phyloP scores from a whole-genome alignment of 2,888 invertebrate genomes.

The Dione juno region DNA sequence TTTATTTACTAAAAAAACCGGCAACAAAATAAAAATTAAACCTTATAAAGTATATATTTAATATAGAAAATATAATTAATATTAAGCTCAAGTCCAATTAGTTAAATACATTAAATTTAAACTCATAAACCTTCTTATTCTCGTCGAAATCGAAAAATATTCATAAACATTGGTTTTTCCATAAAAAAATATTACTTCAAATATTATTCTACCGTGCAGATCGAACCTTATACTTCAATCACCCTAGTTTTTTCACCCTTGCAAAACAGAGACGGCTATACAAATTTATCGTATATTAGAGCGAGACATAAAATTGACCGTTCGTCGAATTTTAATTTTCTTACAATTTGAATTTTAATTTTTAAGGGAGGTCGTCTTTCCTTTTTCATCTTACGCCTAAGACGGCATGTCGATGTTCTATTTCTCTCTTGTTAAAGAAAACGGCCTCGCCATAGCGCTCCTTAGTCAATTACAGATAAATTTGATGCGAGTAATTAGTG shows the following conservation, averaged over 20 bases:
- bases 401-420: constrained; percentile 60
- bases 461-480: constrained; percentile 12
- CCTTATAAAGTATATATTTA: too few species aligned
- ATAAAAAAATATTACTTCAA: too few species aligned
- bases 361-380: constrained; percentile 69
- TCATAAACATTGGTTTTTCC: too few species aligned
- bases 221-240: constrained; percentile 61
- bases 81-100: too few species aligned
- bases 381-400: constrained; percentile 52
- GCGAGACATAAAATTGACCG: constrained; percentile 67
- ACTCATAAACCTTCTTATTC: too few species aligned
- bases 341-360: constrained; percentile 84
- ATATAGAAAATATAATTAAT: too few species aligned
- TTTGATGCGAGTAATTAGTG: constrained; percentile 9
- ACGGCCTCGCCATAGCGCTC: constrained; percentile 8
- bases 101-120: too few species aligned
- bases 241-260: constrained; percentile 65
- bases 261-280: constrained; percentile 44
- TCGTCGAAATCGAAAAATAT: too few species aligned
- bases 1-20: too few species aligned
- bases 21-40: too few species aligned
- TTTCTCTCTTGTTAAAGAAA: constrained; percentile 62
- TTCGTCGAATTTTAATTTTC: constrained; percentile 83
- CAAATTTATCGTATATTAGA: constrained; percentile 46
- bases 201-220: constrained; percentile 41